phyloP scores from a whole-genome alignment of 2,113 vertebrate genomes.

The Phocoena sinus region DNA sequence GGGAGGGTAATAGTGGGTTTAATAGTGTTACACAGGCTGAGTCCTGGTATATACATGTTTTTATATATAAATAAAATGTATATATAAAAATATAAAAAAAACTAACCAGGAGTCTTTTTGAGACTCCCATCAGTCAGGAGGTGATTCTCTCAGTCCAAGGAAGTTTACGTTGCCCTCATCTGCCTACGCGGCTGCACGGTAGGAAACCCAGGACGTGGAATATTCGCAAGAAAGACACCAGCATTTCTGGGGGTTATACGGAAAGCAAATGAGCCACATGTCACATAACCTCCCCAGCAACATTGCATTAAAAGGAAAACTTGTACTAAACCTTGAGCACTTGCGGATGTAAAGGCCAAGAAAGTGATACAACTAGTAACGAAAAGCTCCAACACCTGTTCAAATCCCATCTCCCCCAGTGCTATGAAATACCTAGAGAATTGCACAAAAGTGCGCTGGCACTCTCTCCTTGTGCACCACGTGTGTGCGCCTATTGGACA shows the following conservation, averaged over 20 bases:
- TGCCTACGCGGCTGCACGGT: neutral
- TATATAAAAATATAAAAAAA: too few species aligned
- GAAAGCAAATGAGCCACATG: neutral
- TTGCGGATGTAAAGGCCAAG: neutral
- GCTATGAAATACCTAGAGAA: neutral
- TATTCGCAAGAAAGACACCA: neutral
- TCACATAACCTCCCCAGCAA: neutral
- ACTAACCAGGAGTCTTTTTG: neutral
- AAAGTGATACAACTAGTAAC: neutral
- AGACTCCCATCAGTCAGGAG: slow-evolving; percentile 6
- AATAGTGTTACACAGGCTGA: neutral
- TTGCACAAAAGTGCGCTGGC: neutral
- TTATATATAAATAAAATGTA: too few species aligned
- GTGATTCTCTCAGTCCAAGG: neutral
- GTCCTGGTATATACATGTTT: neutral
- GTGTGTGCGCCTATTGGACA: neutral
- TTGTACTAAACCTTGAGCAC: neutral
- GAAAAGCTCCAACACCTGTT: neutral
- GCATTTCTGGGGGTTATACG: neutral
- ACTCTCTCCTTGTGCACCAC: too few species aligned
- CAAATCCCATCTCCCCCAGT: neutral
- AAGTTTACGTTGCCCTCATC: neutral
- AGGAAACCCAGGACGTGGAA: neutral
- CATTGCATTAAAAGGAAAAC: neutral
- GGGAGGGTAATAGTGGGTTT: neutral